phyloP scores from a whole-genome alignment of 2,113 vertebrate species.

The Phyllostomus discolor region DNA sequence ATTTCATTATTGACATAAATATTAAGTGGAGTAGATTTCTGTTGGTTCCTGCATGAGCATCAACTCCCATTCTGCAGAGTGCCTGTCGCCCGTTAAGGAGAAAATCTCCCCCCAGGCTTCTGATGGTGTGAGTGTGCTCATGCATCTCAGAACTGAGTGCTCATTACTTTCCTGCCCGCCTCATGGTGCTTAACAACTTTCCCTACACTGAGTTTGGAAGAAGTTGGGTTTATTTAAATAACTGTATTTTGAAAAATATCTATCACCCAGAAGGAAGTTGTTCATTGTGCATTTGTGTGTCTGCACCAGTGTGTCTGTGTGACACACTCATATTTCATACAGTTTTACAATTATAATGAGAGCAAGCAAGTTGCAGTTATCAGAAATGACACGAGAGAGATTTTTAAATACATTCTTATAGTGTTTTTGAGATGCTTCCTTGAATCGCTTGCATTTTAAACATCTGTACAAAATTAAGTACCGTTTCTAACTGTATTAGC shows the following conservation, averaged over 20 bases:
- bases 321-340: background rate
- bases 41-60: background rate
- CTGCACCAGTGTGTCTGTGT: background rate
- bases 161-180: background rate
- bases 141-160: background rate
- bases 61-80: background rate
- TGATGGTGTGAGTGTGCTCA: background rate
- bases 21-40: background rate
- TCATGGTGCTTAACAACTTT: background rate
- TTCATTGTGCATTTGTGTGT: background rate
- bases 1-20: background rate
- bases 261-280: background rate
- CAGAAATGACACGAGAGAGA: background rate
- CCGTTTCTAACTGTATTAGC: slow-evolving; percentile 52
- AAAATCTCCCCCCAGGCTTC: background rate
- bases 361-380: background rate
- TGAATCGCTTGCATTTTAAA: slow-evolving; percentile 48
- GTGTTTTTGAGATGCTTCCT: background rate
- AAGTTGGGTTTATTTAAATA: background rate
- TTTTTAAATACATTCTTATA: background rate
- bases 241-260: background rate
- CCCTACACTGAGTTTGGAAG: background rate
- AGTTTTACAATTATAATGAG: slow-evolving; percentile 23
- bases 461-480: slow-evolving; percentile 46
- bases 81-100: background rate